Base-by-base conservation (phyloP, 2,888 invertebrate genomes). In the Adelognathus sp. region DNA sequence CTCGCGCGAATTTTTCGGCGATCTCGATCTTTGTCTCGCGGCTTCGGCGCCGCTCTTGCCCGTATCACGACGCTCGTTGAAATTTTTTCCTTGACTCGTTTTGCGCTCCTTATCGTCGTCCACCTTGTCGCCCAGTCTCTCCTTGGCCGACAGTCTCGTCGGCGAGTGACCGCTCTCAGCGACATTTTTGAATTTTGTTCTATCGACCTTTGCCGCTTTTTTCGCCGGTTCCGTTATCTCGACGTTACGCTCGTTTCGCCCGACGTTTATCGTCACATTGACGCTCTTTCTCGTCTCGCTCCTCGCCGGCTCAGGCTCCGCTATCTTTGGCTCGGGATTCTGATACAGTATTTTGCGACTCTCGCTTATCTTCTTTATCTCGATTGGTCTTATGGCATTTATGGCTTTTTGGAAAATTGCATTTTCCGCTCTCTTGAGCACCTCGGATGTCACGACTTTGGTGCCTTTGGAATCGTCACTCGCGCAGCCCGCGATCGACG, bases 401-500 rank as follows among this genome's bases (percentile, higher is more conserved):
- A 96, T 96, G 0, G 96, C 96, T 91, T 98, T 97, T 46, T 97
- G 96, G 90, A 98, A 97, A 84, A 98, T 96, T 0, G 96, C 97
- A 90, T 98, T 97, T 92, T 98, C 98, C 1, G 98, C 98, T 82
- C 97, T 93, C 88, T 98, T 97, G 61, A 98, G 92, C 3, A 98
- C 97, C 91, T 97, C 97, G 18, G 96, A 96, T 0, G 97, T 97
- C 0, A 95, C 92, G 44, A 95, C 95, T 92, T 96, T 96, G 3
- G 85, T 85, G 0, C 85, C 84, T 61, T 90, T 90, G 0, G 82
- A 79, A 1, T 89, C 89, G 18, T 90, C 90, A 2, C 81, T 70
- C n/a, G 77, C 80, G 1, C 78, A 82, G 11, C 44, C 31, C n/a
- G 76, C n/a, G n/a, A n/a, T 86, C 9, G 84, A 85, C 52, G 88